Percentiles rank a stretch among this genome's conserved stretches.
Evolutionary conservation across 2,113 vertebrate species (phyloP).

Genomic region (Hippopotamus amphibius): DNA sequence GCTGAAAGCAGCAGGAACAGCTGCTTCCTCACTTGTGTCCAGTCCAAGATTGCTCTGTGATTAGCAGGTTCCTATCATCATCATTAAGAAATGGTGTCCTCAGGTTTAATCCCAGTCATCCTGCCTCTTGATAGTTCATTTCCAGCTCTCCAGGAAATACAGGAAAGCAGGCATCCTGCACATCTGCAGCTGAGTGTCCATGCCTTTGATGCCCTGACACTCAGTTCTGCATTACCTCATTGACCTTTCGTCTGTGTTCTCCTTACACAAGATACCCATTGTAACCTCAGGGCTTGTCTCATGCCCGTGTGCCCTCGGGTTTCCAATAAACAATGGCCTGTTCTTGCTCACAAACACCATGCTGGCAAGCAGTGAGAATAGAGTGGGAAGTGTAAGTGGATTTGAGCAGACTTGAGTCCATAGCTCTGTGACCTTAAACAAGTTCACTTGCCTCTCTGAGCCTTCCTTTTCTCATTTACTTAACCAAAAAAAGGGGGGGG

Average conservation of each 20-base stretch:
- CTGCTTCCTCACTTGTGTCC: constrained; percentile 35
- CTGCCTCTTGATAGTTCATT: not conserved
- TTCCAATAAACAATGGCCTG: constrained; percentile 44
- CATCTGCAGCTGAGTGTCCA: not conserved
- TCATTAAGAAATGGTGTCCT: not conserved
- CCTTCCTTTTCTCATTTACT: not conserved
- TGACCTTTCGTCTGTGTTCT: not conserved
- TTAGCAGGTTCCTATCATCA: not conserved
- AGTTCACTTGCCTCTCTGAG: not conserved
- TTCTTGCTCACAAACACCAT: not conserved
- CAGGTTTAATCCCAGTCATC: not conserved
- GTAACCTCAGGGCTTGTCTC: constrained; percentile 12
- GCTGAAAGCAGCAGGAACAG: not conserved
- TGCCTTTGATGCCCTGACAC: not conserved
- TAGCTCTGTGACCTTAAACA: not conserved
- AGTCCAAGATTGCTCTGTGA: not conserved
- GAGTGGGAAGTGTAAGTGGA: not conserved
- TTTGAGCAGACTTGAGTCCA: not conserved
- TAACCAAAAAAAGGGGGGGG: not conserved
- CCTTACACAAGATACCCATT: constrained; percentile 2
- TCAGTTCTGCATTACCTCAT: not conserved
- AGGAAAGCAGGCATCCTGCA: not conserved
- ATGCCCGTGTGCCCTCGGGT: not conserved
- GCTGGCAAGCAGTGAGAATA: not conserved
- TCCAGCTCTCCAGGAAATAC: not conserved